Conservation (phyloP, 2,113 vertebrate species). For the Psephotus haematonotus region DNA sequence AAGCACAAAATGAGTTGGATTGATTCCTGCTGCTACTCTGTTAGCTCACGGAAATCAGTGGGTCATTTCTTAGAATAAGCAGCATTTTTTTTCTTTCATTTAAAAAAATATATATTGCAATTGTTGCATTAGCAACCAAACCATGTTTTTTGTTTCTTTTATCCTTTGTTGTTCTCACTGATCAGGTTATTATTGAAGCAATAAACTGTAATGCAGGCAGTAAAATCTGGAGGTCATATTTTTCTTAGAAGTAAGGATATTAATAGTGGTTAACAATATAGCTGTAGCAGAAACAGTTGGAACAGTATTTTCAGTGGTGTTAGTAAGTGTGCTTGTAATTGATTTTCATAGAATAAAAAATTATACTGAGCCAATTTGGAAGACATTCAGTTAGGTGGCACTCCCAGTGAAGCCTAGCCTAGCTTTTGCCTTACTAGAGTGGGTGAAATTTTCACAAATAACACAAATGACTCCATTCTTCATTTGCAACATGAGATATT, state of each 20-base stretch:
- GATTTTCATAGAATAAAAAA: neutral
- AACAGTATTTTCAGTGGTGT: neutral
- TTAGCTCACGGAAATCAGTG: neutral
- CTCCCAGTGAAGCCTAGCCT: neutral
- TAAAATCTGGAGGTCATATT: neutral
- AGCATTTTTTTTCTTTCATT: neutral
- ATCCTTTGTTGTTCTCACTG: neutral
- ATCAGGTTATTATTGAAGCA: neutral
- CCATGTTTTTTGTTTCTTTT: neutral
- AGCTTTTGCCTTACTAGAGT: neutral
- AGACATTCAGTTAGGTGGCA: neutral
- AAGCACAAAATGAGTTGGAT: neutral
- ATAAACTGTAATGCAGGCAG: neutral
- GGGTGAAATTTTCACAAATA: neutral
- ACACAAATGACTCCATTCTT: neutral
- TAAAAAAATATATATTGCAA: neutral
- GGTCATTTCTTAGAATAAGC: conserved; percentile 15
- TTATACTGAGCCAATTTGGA: neutral
- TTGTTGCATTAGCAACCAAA: neutral
- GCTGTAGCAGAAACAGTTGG: neutral
- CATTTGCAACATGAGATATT: neutral
- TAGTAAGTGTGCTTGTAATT: neutral
- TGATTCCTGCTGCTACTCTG: neutral
- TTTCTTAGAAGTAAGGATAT: neutral
- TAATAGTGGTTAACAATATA: neutral